Evolutionary conservation across 2,888 invertebrate species (phyloP), one percentile per base, ranked within the genome.

Genomic region (Zygothrica quintamaculata): DNA sequence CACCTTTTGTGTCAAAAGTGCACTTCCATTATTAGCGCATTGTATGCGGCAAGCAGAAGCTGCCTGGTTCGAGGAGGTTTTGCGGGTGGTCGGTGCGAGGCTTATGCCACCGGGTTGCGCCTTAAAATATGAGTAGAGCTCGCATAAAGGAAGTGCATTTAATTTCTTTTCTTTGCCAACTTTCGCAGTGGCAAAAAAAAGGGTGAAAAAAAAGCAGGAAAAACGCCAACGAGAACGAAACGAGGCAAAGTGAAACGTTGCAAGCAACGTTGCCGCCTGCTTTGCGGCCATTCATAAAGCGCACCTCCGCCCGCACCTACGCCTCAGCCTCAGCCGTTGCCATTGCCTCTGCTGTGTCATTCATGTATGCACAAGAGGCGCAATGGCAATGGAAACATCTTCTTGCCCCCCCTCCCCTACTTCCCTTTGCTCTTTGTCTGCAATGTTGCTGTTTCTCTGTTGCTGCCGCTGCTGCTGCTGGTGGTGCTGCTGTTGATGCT

Each of bases 1-100:
- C 84, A 78, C 84, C 85, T 81, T 82, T 82, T 86, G 84, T 84
- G 81, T 87, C 77, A 84, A 82, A 82, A 82, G 82, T 82, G 82
- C 82, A 82, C 87, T 87, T 84, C 70, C 81, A 87, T 82, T 82
- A 82, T 82, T 86, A 82, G 87, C 84, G 73, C 81, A 78, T 84
- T 84, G 80, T 80, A 65, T 62, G 66, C 11, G 18, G n/a, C n/a
- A n/a, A n/a, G n/a, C n/a, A n/a, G n/a, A n/a, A n/a, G n/a, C n/a
- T n/a, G n/a, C n/a, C n/a, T n/a, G n/a, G n/a, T n/a, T n/a, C n/a
- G n/a, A n/a, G n/a, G n/a, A n/a, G n/a, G n/a, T n/a, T n/a, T 31
- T 1, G 18, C 25, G 13, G 12, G 36, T 0, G n/a, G 37, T 12
- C 12, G 37, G 29, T 15, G 47, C 0, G n/a, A n/a, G n/a, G n/a